Evolutionary conservation across 2,797 vertebrate genomes (phyloP), one percentile per base, ranked within the genome.

Genomic region (Microctenopoma steveboyesi): DNA sequence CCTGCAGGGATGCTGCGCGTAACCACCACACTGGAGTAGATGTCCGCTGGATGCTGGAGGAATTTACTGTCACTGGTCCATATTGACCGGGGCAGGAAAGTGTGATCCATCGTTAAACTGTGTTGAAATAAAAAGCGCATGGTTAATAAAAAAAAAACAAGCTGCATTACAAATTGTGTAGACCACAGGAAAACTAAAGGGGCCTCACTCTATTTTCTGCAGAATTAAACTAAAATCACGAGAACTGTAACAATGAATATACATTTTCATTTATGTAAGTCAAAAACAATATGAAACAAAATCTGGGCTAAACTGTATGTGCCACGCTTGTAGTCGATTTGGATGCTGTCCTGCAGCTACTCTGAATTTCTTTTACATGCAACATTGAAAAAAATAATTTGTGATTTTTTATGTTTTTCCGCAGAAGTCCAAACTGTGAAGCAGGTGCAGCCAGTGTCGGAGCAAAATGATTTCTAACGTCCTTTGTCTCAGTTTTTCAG

Each of bases 1-100:
- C 95, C 95, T 45, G 93, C 84, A 0, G 94, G 93, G 79, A 97
- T 94, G 87, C 95, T 94, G 86, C 93, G 95, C 64, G 95, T 96
- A 60, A 96, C 95, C 39, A 95, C 88, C 86, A 97, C 95, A 15
- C 94, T 95, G 69, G 94, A 94, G 88, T 92, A 86, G 14, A 94
- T 77, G 61, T 96, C 96, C 3, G 92, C 84, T 45, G 94, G 92
- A 85, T 94, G 94, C 73, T 95, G 94, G 62, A 94, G 92, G 86
- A 93, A 88, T 91, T 94, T 96, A 85, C 85, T 92, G 88, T 97
- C 96, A 74, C 50, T 91, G 70, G 86, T 86, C 95, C 95, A 96
- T 33, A 94, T 74, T 40, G 94, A 90, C 76, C 95, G 95, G 82
- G 95, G 85, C 71, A 94, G 86, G 74, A 93, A 89, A 56, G 81